Evolutionary conservation across 2,888 invertebrate genomes (phyloP), one percentile per base, ranked within the genome.

Genomic region (Venustoraphidia nigricollis): DNA sequence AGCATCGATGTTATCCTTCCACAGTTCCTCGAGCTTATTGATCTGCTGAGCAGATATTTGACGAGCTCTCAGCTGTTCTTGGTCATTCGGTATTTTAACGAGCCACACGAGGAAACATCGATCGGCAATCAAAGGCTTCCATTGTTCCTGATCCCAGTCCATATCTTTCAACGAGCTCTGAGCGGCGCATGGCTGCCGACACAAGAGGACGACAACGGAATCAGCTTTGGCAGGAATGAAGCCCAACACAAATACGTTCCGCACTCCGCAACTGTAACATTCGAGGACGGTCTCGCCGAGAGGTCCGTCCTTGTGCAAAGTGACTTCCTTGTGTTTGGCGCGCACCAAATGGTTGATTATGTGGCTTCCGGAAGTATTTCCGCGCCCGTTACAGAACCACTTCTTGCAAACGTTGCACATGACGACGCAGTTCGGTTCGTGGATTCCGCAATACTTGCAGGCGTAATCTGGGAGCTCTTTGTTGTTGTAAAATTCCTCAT

Each of bases 381-480:
- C 97, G 50, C 96, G 80, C 1, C 96, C 97, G 72, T 99, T 99
- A 67, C 98, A 99, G 65, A 99, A 99, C 98, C 98, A 99, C 65
- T 97, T 96, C 65, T 93, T 94, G 65, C 98, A 98, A 51, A 90
- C 80, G 65, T 96, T 96, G 69, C 98, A 99, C 84, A 92, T 91
- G 48, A 97, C 95, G 39, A 99, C 98, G 59, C 92, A 93, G 54
- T 89, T 82, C 1, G 94, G 95, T 64, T 97, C 96, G 64, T 96
- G 95, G 54, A 98, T 95, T 44, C 97, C 97, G 68, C 98, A 99
- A 65, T 99, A 98, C 65, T 95, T 94, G 76, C 97, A 97, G 0
- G 97, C 97, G 74, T 95, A 93, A 55, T 88, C 84, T 1, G 97
- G 96, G 52, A 96, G 69, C 65, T 95, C 90, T 62, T 86, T 79